Conservation (phyloP, 2,888 invertebrate species). For the Phorcus lineatus region DNA sequence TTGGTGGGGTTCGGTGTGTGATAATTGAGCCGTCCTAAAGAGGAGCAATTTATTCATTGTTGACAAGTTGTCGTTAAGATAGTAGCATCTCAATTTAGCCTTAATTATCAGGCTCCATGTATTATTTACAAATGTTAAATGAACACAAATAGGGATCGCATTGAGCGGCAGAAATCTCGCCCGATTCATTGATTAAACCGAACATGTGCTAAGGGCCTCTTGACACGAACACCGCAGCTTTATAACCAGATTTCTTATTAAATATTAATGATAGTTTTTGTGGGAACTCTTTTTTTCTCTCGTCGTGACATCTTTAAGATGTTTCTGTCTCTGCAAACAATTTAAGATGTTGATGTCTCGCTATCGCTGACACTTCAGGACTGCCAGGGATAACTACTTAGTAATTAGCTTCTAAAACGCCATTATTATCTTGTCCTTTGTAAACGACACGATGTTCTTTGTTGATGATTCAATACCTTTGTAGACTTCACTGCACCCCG, state of each 20-base stretch:
- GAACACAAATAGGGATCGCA: conserved; percentile 21
- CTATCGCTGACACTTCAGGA: too few species aligned
- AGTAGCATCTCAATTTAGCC: conserved; percentile 6
- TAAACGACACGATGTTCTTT: too few species aligned
- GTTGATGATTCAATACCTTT: too few species aligned
- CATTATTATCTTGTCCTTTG: too few species aligned
- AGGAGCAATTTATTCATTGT: conserved; percentile 21
- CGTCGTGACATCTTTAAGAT: too few species aligned
- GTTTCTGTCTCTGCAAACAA: too few species aligned
- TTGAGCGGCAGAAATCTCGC: background rate
- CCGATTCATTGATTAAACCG: background rate
- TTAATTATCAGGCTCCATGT: conserved; percentile 12
- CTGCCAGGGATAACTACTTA: too few species aligned
- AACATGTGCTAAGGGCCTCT: background rate
- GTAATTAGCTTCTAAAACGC: too few species aligned
- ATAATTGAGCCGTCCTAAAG: conserved; percentile 13
- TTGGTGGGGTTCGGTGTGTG: background rate
- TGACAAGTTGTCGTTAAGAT: conserved; percentile 14
- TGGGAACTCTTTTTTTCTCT: too few species aligned
- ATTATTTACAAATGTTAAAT: conserved; percentile 23
- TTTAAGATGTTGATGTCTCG: too few species aligned
- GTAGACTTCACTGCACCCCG: too few species aligned
- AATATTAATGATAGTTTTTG: background rate
- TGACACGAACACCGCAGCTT: background rate
- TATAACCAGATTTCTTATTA: background rate